Percentiles rank a stretch among this genome's conserved stretches.
Evolutionary conservation across 1,140 invertebrate genomes (phyloP).

Genomic region (roundworm (Caenorhabditis elegans)): DNA sequence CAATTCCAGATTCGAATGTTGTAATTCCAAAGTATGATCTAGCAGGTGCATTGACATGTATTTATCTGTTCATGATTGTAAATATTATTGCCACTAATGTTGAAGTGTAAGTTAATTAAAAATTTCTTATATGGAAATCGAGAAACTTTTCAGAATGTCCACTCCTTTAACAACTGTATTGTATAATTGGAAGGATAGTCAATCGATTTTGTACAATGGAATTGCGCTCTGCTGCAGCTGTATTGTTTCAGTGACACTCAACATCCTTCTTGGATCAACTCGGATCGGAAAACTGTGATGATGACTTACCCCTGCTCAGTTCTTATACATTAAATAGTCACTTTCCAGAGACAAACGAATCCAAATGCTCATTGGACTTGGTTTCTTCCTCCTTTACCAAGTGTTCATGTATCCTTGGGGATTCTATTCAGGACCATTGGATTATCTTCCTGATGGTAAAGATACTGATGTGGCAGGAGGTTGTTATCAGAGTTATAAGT

Average conservation of each 20-base stretch:
- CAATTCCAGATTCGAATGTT: slow-evolving; percentile 33
- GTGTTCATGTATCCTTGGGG: slow-evolving; percentile 43
- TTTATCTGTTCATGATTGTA: slow-evolving; percentile 39
- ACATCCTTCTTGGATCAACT: slow-evolving; percentile 39
- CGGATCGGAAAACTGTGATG: slow-evolving; percentile 39
- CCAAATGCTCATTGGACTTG: slow-evolving; percentile 46
- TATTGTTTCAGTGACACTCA: slow-evolving; percentile 36
- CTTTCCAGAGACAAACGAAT: slow-evolving; percentile 45
- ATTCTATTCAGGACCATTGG: slow-evolving; percentile 41
- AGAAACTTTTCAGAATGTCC: slow-evolving; percentile 46
- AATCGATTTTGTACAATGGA: slow-evolving; percentile 47
- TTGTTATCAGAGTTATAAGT: slow-evolving; percentile 40
- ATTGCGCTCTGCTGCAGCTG: slow-evolving; percentile 33
- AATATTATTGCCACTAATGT: slow-evolving; percentile 39
- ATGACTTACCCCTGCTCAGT: background rate
- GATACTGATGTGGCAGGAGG: slow-evolving; percentile 26
- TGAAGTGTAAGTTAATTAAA: slow-evolving; percentile 40
- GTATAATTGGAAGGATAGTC: slow-evolving; percentile 43
- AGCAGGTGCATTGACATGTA: slow-evolving; percentile 38
- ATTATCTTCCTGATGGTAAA: slow-evolving; percentile 34
- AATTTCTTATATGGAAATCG: too few species aligned
- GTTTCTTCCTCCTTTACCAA: slow-evolving; percentile 40
- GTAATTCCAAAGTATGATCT: slow-evolving; percentile 46
- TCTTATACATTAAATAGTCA: background rate
- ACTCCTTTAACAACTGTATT: slow-evolving; percentile 44